Evolutionary conservation across 2,888 invertebrate species (phyloP).

Genomic region (Dexiosoma caninum): DNA sequence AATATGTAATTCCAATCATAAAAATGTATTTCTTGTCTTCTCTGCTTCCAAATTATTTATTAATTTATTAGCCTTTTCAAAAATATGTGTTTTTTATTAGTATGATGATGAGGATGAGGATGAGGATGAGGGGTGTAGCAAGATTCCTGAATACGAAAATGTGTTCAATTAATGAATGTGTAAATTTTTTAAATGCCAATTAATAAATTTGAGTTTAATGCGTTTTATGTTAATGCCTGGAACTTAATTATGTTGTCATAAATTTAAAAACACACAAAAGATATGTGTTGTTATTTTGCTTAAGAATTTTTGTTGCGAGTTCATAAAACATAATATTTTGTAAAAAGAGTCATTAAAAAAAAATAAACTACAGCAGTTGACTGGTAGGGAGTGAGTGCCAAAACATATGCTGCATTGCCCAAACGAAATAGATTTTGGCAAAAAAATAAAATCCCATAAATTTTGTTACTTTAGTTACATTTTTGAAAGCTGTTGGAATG

Average conservation of each 20-base stretch:
- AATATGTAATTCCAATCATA: slow-evolving; percentile 12
- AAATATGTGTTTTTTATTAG: neutral
- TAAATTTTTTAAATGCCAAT: slow-evolving; percentile 61
- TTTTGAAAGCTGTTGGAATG: slow-evolving; percentile 13
- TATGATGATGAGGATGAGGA: no score
- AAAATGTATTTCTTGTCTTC: neutral
- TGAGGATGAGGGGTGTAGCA: no score
- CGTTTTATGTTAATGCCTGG: slow-evolving; percentile 23
- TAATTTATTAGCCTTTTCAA: slow-evolving; percentile 23
- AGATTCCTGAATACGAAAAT: neutral
- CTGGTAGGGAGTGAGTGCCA: slow-evolving; percentile 42
- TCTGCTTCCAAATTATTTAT: slow-evolving; percentile 9
- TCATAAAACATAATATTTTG: slow-evolving; percentile 27
- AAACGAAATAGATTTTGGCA: slow-evolving; percentile 44
- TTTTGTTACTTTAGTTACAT: slow-evolving; percentile 3
- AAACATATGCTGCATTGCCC: slow-evolving; percentile 56
- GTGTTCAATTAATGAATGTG: slow-evolving; percentile 60
- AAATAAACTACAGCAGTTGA: neutral
- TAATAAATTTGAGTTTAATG: slow-evolving; percentile 53
- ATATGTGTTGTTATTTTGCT: neutral
- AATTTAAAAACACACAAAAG: neutral
- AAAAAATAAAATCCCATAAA: neutral
- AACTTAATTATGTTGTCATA: slow-evolving; percentile 43
- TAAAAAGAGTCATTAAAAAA: neutral
- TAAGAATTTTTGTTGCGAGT: slow-evolving; percentile 22